Evolutionary conservation across 2,113 vertebrate species (phyloP).

Genomic region (Numida meleagris): DNA sequence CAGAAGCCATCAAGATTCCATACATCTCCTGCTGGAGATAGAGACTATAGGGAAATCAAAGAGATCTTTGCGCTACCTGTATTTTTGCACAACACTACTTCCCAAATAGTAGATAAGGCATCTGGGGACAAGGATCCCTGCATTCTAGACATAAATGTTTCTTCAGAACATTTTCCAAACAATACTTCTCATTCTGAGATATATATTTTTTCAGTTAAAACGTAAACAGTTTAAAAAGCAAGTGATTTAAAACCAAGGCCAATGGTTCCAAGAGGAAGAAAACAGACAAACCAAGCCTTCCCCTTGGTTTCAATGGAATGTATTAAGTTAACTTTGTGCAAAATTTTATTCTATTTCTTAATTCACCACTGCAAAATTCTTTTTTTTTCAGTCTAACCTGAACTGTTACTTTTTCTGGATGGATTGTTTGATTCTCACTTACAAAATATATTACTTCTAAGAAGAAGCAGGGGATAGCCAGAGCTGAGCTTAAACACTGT

Average conservation of each 20-base stretch:
- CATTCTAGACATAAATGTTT: neutral
- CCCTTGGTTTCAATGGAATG: neutral
- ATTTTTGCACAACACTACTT: neutral
- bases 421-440: neutral
- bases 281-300: neutral
- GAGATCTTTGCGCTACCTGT: neutral
- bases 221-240: neutral
- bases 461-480: accelerated
- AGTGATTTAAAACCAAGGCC: neutral
- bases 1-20: neutral
- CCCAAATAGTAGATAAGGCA: neutral
- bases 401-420: accelerated
- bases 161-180: neutral
- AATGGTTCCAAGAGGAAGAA: neutral
- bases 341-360: neutral
- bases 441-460: neutral
- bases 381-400: neutral
- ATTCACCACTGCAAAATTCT: neutral
- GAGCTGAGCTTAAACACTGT: neutral
- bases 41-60: neutral
- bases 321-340: neutral
- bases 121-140: neutral
- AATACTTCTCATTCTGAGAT: neutral
- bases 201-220: neutral
- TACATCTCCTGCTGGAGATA: neutral